These are phyloP conservation scores for Caenorhabditis doughertyi DNA, from an alignment of 2,888 invertebrate genomes.

Conservation along the genomic window DNA sequence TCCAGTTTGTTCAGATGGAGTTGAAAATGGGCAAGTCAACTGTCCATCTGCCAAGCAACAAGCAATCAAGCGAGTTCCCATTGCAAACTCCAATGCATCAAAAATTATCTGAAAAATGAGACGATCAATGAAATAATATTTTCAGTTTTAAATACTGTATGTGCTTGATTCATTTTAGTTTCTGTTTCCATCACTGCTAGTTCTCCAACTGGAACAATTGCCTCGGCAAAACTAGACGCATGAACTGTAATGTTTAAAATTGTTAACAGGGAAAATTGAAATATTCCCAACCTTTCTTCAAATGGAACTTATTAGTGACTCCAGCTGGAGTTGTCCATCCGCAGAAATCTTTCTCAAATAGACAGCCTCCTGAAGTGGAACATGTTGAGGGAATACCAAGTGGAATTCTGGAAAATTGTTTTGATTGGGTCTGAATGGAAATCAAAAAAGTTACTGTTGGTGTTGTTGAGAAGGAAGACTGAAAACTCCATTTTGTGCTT, in stretches of 20 bases:
- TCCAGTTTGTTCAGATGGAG: slow-evolving; percentile 61
- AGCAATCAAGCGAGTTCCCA: slow-evolving; percentile 67
- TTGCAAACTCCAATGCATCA: slow-evolving; percentile 68
- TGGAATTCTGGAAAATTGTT: slow-evolving; percentile 44
- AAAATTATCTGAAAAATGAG: slow-evolving; percentile 64
- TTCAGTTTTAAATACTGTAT: slow-evolving; percentile 57
- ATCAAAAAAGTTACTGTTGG: slow-evolving; percentile 6
- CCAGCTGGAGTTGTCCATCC: slow-evolving; percentile 68
- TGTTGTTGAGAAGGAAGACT: slow-evolving; percentile 42
- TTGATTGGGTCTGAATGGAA: background rate
- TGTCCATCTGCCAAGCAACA: slow-evolving; percentile 66
- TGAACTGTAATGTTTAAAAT: slow-evolving; percentile 65
- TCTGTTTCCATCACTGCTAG: slow-evolving; percentile 73
- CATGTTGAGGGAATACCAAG: slow-evolving; percentile 66
- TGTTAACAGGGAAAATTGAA: background rate
- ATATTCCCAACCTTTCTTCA: slow-evolving; percentile 53
- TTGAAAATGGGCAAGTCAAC: slow-evolving; percentile 67
- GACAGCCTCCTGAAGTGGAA: slow-evolving; percentile 70
- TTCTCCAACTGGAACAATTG: slow-evolving; percentile 71
- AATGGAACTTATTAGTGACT: slow-evolving; percentile 63
- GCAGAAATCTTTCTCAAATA: slow-evolving; percentile 70
- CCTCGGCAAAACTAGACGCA: slow-evolving; percentile 72
- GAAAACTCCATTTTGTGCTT: slow-evolving; percentile 56
- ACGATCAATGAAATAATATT: no score
- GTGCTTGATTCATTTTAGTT: slow-evolving; percentile 70